These are phyloP conservation scores for Philypnodon macrostomus DNA, from an alignment of 2,797 vertebrate genomes.

Conservation along the genomic window DNA sequence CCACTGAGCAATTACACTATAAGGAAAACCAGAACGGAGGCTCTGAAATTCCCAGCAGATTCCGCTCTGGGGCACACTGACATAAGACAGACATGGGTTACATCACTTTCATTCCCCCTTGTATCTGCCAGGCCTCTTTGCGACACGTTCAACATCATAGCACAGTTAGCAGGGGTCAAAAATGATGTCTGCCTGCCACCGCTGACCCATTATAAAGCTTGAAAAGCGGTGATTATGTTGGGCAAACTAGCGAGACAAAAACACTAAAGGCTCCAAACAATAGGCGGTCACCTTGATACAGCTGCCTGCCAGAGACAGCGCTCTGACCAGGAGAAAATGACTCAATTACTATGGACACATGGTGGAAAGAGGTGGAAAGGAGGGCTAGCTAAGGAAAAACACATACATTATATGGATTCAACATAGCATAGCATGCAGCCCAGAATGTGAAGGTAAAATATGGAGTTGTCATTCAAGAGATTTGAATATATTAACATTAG, in stretches of 20 bases:
- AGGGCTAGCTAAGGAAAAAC: background rate
- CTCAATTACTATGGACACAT: slow-evolving; percentile 66
- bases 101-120: slow-evolving; percentile 41
- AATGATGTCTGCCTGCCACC: slow-evolving; percentile 51
- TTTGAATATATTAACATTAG: too few species aligned
- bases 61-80: slow-evolving; percentile 15
- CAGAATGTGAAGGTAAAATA: too few species aligned
- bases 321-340: slow-evolving; percentile 63
- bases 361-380: slow-evolving; percentile 15
- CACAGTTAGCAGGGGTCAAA: slow-evolving; percentile 43
- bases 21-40: slow-evolving; percentile 17
- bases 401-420: slow-evolving; percentile 22
- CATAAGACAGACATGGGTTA: slow-evolving; percentile 42
- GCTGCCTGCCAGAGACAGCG: slow-evolving; percentile 59
- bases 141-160: slow-evolving; percentile 52
- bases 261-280: slow-evolving; percentile 65
- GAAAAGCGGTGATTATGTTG: slow-evolving; percentile 63
- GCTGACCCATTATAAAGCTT: slow-evolving; percentile 56
- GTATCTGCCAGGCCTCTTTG: slow-evolving; percentile 23
- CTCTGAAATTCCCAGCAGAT: slow-evolving; percentile 26
- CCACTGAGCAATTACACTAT: slow-evolving; percentile 34
- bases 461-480: too few species aligned
- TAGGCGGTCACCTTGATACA: slow-evolving; percentile 76
- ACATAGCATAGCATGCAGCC: slow-evolving; percentile 5
- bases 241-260: slow-evolving; percentile 59